These are phyloP conservation scores for Coregonus sp. DNA, from an alignment of 2,797 vertebrate genomes.

Conservation along the genomic window DNA sequence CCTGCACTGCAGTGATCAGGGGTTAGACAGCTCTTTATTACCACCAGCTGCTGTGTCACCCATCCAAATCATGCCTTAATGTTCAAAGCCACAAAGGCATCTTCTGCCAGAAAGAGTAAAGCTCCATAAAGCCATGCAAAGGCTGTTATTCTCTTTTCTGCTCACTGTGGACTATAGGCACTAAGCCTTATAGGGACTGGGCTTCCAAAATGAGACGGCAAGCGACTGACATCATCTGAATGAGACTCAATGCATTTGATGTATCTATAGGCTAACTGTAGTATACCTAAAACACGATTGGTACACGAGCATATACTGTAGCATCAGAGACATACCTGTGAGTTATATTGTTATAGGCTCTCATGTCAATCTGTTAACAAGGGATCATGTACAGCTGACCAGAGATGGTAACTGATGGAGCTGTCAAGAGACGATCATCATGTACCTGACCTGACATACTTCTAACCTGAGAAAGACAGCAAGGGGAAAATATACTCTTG, in stretches of 20 bases:
- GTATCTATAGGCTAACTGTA: neutral
- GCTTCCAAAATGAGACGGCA: neutral
- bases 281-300: neutral
- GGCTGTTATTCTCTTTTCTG: constrained; percentile 11
- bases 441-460: neutral
- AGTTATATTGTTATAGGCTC: neutral
- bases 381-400: neutral
- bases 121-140: constrained; percentile 16
- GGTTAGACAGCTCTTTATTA: constrained; percentile 39
- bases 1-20: constrained; percentile 43
- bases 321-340: neutral
- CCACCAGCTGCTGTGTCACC: constrained; percentile 59
- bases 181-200: neutral
- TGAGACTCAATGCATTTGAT: neutral
- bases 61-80: constrained; percentile 47
- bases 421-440: neutral
- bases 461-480: neutral
- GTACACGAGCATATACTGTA: neutral
- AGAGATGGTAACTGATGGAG: neutral
- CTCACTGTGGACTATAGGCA: neutral
- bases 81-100: constrained; percentile 39
- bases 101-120: constrained; percentile 34
- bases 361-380: neutral
- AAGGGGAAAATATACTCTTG: neutral
- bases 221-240: neutral